phyloP scores from a whole-genome alignment of 2,113 vertebrate genomes.

The Neogobius melanostomus region DNA sequence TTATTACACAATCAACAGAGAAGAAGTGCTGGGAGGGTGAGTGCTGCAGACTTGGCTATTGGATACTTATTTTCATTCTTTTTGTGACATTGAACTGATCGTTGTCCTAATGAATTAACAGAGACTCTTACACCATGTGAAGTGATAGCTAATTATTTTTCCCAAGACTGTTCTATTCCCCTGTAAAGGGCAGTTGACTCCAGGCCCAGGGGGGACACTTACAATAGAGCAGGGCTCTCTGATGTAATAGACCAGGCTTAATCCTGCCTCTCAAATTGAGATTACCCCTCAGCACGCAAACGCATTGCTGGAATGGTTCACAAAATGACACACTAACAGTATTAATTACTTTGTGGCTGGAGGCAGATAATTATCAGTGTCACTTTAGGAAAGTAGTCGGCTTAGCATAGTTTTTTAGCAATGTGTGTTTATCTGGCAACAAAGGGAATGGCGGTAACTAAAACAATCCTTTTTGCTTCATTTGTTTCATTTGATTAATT shows the following conservation, averaged over 20 bases:
- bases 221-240: slow-evolving; percentile 24
- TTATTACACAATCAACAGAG: slow-evolving; percentile 85
- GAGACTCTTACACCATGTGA: slow-evolving; percentile 23
- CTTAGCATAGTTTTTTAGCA: background rate
- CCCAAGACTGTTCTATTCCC: slow-evolving; percentile 30
- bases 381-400: background rate
- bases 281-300: slow-evolving; percentile 53
- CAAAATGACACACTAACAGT: slow-evolving; percentile 18
- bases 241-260: slow-evolving; percentile 51
- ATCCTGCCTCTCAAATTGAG: slow-evolving; percentile 48
- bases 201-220: slow-evolving; percentile 17
- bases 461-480: too few species aligned
- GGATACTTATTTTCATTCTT: slow-evolving; percentile 38
- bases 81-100: background rate
- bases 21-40: slow-evolving; percentile 93
- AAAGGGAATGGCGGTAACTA: too few species aligned
- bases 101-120: slow-evolving; percentile 30
- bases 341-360: slow-evolving; percentile 17
- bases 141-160: slow-evolving; percentile 29
- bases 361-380: slow-evolving; percentile 5
- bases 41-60: slow-evolving; percentile 34
- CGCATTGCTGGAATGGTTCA: slow-evolving; percentile 46
- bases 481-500: too few species aligned
- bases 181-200: slow-evolving; percentile 28
- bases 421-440: too few species aligned